Evolutionary conservation across 2,888 invertebrate genomes (phyloP), one percentile per base, ranked within the genome.

Genomic region (Campaea margaritaria): DNA sequence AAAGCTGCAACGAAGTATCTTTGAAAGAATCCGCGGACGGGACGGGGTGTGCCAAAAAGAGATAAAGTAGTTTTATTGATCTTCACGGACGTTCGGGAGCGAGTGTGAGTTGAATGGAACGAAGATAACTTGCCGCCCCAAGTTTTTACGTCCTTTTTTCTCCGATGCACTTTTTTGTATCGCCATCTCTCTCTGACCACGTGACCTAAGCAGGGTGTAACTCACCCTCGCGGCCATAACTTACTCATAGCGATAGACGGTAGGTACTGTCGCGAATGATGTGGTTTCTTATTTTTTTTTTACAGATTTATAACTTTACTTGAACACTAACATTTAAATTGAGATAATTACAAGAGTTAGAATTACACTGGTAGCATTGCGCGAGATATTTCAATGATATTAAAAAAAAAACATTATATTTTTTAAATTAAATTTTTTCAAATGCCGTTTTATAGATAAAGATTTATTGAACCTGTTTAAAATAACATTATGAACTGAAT

Each of bases 21-120:
- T 89, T 89, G 86, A 85, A 87, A 89, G 90, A 91, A 91, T 87
- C 87, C 84, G 82, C 78, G 85, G 85, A 85, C 87, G 87, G 87
- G 86, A 89, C 87, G 88, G 38, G 90, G 93, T 91, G 92, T 93
- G 93, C 93, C 93, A 93, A 93, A 93, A 93, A 93, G 93, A 93
- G 92, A 93, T 93, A 93, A 93, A 93, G 93, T 93, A 93, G 93
- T 93, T 93, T 93, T 93, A 93, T 93, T 93, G 93, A 93, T 93
- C 93, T 92, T 92, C 89, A 91, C 91, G 91, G 91, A 92, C 91
- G 88, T 91, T 90, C 89, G 85, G 86, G 89, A 82, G 87, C 88
- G 87, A 91, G 91, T 92, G 91, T 89, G 91, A 90, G 92, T 91
- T 91, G 91, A 91, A 91, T 91, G 92, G 84, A 91, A 91, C 91